phyloP scores from a whole-genome alignment of 1,140 invertebrate species.

The Pseudomyrmex sp. region DNA sequence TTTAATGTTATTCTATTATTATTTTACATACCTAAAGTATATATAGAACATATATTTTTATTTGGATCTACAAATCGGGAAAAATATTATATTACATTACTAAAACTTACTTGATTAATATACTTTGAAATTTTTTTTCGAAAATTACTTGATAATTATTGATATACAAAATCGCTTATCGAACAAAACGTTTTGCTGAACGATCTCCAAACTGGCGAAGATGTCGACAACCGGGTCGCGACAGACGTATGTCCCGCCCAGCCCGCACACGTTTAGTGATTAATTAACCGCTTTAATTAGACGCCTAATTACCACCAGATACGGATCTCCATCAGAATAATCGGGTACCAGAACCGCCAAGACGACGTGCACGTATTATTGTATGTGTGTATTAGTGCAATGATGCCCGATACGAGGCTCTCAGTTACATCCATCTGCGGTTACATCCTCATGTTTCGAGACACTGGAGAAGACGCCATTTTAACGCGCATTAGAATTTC shows the following conservation, averaged over 20 bases:
- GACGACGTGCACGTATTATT: constrained; percentile 45
- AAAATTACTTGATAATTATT: no score
- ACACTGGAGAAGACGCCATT: constrained; percentile 35
- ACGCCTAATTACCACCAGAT: constrained; percentile 72
- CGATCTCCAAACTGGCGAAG: constrained; percentile 9
- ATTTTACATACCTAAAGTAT: no score
- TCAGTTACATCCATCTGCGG: constrained; percentile 40
- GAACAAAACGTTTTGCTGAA: not conserved
- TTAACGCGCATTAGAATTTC: constrained; percentile 48
- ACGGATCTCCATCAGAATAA: constrained; percentile 72
- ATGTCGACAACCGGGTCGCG: constrained; percentile 2
- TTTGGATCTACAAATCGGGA: no score
- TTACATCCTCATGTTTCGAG: constrained; percentile 45
- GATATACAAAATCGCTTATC: no score
- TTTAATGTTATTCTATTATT: not conserved
- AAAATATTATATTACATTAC: no score
- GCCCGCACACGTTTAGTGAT: constrained; percentile 54
- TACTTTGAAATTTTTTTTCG: no score
- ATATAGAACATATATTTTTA: no score
- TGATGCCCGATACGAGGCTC: constrained; percentile 34
- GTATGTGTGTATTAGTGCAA: not conserved
- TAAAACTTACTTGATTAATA: no score
- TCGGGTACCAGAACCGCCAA: constrained; percentile 45
- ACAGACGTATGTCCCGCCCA: not conserved
- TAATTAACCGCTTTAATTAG: constrained; percentile 74